Evolutionary conservation across 2,888 invertebrate species (phyloP).

Genomic region (Metacarcinus magister): DNA sequence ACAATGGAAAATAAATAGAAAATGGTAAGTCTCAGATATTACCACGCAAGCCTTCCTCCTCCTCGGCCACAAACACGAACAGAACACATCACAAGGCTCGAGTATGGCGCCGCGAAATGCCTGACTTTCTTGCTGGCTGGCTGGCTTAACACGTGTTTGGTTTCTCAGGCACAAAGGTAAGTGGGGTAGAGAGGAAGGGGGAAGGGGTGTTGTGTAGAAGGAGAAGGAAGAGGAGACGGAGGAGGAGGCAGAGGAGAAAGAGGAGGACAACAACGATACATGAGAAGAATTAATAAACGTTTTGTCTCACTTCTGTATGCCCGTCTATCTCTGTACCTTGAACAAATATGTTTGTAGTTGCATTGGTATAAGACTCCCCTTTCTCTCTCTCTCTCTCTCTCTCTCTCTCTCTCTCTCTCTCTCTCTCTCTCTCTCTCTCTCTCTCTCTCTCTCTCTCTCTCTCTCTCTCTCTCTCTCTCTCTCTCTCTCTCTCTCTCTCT

Average conservation of each 20-base stretch:
- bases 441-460: background rate
- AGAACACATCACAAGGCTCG: background rate
- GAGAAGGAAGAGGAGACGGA: background rate
- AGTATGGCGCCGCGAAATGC: background rate
- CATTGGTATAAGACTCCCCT: background rate
- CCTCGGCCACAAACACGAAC: background rate
- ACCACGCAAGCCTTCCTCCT: background rate
- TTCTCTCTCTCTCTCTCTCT: background rate
- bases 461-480: slow-evolving; percentile 26
- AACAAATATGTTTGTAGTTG: background rate
- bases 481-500: background rate
- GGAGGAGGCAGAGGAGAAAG: background rate
- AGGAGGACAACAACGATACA: background rate
- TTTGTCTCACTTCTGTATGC: background rate
- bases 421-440: background rate
- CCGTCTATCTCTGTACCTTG: background rate
- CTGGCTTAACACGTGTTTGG: background rate
- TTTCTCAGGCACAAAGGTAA: background rate
- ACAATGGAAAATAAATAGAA: too few relatives aligned
- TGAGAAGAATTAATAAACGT: background rate
- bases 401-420: background rate
- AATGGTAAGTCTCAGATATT: background rate
- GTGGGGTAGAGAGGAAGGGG: background rate
- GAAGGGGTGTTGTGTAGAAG: background rate
- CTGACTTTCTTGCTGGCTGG: background rate